These are phyloP conservation scores for Horisme vitalbata DNA, from an alignment of 2,888 invertebrate species.

Conservation along the genomic window DNA sequence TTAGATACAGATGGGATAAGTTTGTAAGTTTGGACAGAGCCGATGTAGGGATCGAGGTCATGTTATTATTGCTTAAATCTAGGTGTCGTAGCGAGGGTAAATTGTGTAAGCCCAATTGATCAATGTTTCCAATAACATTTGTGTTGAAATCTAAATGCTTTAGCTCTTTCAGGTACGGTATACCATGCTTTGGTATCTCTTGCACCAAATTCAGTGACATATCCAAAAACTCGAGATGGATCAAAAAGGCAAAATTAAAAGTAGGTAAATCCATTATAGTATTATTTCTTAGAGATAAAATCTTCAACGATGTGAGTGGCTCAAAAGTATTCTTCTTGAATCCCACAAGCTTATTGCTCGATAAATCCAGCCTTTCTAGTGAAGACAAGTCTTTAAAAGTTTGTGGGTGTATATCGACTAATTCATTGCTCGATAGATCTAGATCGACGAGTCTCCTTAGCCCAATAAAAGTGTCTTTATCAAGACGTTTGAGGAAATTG, in stretches of 20 bases:
- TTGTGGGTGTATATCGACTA: slow-evolving; percentile 87
- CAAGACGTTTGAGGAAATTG: slow-evolving; percentile 87
- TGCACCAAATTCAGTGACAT: slow-evolving; percentile 91
- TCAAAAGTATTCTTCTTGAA: slow-evolving; percentile 88
- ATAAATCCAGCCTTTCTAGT: slow-evolving; percentile 88
- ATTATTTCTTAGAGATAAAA: slow-evolving; percentile 90
- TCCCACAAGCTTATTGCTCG: slow-evolving; percentile 89
- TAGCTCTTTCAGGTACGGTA: slow-evolving; percentile 88
- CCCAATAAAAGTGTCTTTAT: slow-evolving; percentile 90
- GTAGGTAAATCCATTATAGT: slow-evolving; percentile 90
- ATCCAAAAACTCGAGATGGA: slow-evolving; percentile 87
- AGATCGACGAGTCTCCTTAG: slow-evolving; percentile 85
- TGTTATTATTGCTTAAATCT: slow-evolving; percentile 91
- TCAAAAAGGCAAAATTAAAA: slow-evolving; percentile 85
- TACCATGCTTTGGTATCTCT: slow-evolving; percentile 86
- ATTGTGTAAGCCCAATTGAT: slow-evolving; percentile 88
- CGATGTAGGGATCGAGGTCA: slow-evolving; percentile 89
- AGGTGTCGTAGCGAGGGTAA: slow-evolving; percentile 88
- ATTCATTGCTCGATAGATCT: slow-evolving; percentile 90
- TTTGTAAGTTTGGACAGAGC: slow-evolving; percentile 90
- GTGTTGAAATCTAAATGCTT: slow-evolving; percentile 87
- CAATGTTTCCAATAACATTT: slow-evolving; percentile 89
- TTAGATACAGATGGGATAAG: slow-evolving; percentile 89
- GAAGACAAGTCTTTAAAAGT: slow-evolving; percentile 91
- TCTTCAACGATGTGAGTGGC: slow-evolving; percentile 86